These are phyloP conservation scores for Macaca nemestrina DNA, from an alignment of 2,113 vertebrate genomes.

Conservation along the genomic window DNA sequence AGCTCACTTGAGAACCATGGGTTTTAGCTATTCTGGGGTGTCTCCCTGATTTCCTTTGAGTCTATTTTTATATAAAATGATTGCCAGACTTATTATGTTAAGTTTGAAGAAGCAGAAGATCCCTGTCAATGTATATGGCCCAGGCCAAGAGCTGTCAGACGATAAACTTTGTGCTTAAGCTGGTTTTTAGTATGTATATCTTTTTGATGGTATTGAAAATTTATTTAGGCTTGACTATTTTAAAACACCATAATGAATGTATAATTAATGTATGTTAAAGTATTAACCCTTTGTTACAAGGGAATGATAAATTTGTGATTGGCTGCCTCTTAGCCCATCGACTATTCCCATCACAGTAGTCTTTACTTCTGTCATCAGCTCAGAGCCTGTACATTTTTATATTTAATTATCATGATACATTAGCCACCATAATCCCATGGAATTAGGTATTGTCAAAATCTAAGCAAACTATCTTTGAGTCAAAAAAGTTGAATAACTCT, in stretches of 20 bases:
- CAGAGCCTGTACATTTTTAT: background rate
- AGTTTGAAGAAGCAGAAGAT: slow-evolving; percentile 24
- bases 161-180: background rate
- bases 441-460: slow-evolving; percentile 37
- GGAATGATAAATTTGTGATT: background rate
- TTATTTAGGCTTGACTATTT: slow-evolving; percentile 64
- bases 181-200: background rate
- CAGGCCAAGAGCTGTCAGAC: background rate
- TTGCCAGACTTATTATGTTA: background rate
- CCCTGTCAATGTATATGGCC: background rate
- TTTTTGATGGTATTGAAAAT: slow-evolving; percentile 29
- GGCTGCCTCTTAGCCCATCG: background rate
- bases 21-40: background rate
- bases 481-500: background rate
- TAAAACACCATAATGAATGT: slow-evolving; percentile 59
- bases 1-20: background rate
- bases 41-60: background rate
- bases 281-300: slow-evolving; percentile 17
- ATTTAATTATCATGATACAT: slow-evolving; percentile 11
- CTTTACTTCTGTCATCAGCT: background rate
- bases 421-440: background rate
- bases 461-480: background rate
- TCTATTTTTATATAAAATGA: slow-evolving; percentile 61
- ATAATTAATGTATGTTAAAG: slow-evolving; percentile 60
- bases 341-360: background rate